Evolutionary conservation across 1,140 invertebrate genomes (phyloP), one percentile per base, ranked within the genome.

Genomic region (Phenacoccus solenopsis): DNA sequence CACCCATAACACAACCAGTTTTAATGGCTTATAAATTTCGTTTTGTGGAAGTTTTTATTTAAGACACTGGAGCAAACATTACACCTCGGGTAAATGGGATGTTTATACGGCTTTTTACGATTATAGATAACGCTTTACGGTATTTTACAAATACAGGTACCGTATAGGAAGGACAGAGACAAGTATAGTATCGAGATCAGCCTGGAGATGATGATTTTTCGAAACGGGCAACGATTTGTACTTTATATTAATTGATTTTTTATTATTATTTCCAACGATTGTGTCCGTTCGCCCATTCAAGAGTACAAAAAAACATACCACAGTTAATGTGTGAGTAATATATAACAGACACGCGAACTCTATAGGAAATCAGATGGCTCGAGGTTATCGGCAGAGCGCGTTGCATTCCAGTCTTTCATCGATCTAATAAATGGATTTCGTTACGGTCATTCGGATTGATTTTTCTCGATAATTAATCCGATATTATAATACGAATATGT

Each of bases 21-120:
- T 49, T 49, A 49, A 49, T 49, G 38, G 38, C 38, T 49, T 49
- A 49, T 49, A 49, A 49, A 49, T 49, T 49, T 49, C 38, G 38
- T 49, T 49, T 49, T 49, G 38, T 49, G 38, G 38, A 49, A 49
- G 38, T 49, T 49, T n/a, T 49, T 49, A 49, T 49, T 49, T 49
- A 9, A 49, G 5, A 49, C 38, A 49, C 38, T 49, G 38, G 5
- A 49, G 38, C 38, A 49, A 49, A 49, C 38, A 49, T 49, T 49
- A 49, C 38, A 49, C 38, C 4, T 16, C 38, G 38, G 20, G 38
- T 49, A 49, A 49, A 49, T 49, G 38, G 38, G 12, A 49, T 49
- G 38, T 49, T 49, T 49, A 49, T 49, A 49, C 16, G 38, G 38
- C 20, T 49, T 49, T 49, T 49, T 49, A 49, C 38, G 38, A 49